These are phyloP conservation scores for Tromatobia lineatoria DNA, from an alignment of 2,888 invertebrate species.

Conservation along the genomic window DNA sequence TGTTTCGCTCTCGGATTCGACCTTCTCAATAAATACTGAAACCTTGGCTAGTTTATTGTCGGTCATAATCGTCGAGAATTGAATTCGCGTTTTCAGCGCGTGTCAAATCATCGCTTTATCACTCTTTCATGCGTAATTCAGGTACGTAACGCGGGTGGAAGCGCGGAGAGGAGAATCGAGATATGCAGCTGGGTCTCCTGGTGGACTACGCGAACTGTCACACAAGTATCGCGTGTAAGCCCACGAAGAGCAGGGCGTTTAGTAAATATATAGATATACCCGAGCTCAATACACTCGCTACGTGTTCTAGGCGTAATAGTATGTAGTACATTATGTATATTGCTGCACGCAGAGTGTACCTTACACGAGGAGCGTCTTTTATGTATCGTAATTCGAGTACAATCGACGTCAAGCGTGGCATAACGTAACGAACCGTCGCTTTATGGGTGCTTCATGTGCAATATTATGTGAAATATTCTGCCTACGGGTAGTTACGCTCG, in stretches of 20 bases:
- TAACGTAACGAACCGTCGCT: slow-evolving; percentile 14
- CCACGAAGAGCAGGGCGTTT: slow-evolving; percentile 12
- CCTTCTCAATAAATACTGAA: background rate
- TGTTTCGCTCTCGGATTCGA: background rate
- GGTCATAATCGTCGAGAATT: background rate
- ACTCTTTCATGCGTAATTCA: background rate
- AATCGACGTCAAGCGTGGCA: slow-evolving; percentile 22
- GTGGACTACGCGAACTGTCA: background rate
- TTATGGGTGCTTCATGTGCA: slow-evolving; percentile 10
- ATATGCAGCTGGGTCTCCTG: background rate
- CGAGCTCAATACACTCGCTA: background rate
- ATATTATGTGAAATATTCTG: background rate
- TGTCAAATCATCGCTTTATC: background rate
- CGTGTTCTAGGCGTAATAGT: background rate
- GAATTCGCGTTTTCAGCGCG: slow-evolving; percentile 1
- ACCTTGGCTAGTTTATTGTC: background rate
- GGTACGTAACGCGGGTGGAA: background rate
- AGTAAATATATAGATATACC: background rate
- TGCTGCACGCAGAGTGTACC: background rate
- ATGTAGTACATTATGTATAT: slow-evolving; percentile 13
- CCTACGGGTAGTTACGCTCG: background rate
- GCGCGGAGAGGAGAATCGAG: background rate
- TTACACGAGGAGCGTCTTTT: slow-evolving; percentile 30
- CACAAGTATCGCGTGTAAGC: slow-evolving; percentile 13
- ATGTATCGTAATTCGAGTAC: slow-evolving; percentile 49